phyloP scores from a whole-genome alignment of 2,888 invertebrate genomes.

The Drosophila subquinaria region DNA sequence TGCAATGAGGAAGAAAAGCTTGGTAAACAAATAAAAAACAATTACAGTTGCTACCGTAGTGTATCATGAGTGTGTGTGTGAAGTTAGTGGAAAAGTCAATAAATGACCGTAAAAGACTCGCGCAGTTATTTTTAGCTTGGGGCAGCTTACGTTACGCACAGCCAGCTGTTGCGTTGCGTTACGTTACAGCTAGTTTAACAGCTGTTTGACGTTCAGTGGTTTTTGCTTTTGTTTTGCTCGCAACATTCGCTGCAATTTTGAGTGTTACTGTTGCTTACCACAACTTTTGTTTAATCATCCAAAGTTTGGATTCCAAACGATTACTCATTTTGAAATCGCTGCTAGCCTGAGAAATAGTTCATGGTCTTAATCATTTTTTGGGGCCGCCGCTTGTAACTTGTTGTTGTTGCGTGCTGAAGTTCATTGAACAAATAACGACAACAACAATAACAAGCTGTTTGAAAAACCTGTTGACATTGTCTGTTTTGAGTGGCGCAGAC shows the following conservation, averaged over 20 bases:
- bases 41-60: not conserved
- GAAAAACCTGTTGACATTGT: slow-evolving; percentile 73
- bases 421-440: slow-evolving; percentile 58
- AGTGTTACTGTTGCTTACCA: slow-evolving; percentile 5
- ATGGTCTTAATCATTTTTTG: slow-evolving; percentile 45
- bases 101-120: slow-evolving; percentile 71
- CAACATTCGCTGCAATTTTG: slow-evolving; percentile 52
- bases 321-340: slow-evolving; percentile 22
- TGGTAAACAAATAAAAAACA: slow-evolving; percentile 50
- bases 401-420: slow-evolving; percentile 56
- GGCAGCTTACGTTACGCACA: slow-evolving; percentile 59
- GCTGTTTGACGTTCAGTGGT: slow-evolving; percentile 51
- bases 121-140: slow-evolving; percentile 81
- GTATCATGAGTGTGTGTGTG: not conserved
- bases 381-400: slow-evolving; percentile 22
- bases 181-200: slow-evolving; percentile 39
- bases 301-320: too few species aligned
- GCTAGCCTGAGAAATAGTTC: slow-evolving; percentile 38
- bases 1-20: slow-evolving; percentile 60
- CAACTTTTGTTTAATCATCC: not conserved
- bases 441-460: slow-evolving; percentile 29
- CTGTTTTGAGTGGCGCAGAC: slow-evolving; percentile 22
- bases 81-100: slow-evolving; percentile 68
- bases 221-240: slow-evolving; percentile 71
- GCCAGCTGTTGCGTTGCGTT: slow-evolving; percentile 30